Conservation (phyloP, 2,113 vertebrate species). For the Corythornis cristatus region DNA sequence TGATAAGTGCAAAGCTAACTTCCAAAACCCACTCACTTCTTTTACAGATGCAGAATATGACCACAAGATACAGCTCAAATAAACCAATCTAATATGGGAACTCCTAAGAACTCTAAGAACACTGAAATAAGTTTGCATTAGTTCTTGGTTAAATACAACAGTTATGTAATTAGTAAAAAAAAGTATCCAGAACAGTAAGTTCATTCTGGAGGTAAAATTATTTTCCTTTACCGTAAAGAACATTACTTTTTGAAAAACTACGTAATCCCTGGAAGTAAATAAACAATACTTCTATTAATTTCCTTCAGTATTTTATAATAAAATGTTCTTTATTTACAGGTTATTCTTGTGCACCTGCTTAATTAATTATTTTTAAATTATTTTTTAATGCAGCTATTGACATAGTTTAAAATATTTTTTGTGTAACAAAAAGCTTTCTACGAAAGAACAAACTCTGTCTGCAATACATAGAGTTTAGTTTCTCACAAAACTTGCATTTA, state of each 20-base stretch:
- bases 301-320: background rate
- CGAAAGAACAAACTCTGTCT: background rate
- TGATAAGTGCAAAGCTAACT: background rate
- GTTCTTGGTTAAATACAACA: background rate
- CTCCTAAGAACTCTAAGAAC: background rate
- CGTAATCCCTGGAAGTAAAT: background rate
- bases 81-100: background rate
- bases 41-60: background rate
- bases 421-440: background rate
- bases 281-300: background rate
- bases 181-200: background rate
- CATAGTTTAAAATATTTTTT: background rate
- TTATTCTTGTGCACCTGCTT: background rate
- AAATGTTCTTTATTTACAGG: background rate
- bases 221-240: background rate
- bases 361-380: background rate
- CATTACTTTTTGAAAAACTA: background rate
- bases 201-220: background rate
- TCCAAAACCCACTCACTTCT: background rate
- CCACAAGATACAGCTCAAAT: background rate
- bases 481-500: background rate
- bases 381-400: background rate
- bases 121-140: background rate
- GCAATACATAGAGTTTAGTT: background rate
- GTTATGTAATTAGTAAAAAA: background rate